Evolutionary conservation across 2,888 invertebrate genomes (phyloP), one percentile per base, ranked within the genome.

Genomic region (Falcaria lacertinaria): DNA sequence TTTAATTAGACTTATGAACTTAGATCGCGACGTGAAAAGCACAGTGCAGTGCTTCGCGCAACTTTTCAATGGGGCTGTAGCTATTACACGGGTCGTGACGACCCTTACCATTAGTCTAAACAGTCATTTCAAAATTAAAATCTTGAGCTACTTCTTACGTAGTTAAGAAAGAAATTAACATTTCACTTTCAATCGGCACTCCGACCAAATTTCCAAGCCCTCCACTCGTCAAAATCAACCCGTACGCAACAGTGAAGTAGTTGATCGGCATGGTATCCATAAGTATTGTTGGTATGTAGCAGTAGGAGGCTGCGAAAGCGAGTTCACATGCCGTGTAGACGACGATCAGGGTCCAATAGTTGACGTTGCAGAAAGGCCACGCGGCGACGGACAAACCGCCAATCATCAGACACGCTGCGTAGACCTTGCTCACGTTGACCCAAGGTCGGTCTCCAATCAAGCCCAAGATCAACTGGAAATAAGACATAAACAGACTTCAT

Each of bases 151-250:
- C n/a, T n/a, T n/a, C n/a, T n/a, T n/a, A n/a, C n/a, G n/a, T n/a
- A n/a, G n/a, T n/a, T n/a, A n/a, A n/a, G n/a, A n/a, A n/a, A n/a
- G n/a, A n/a, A n/a, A 8, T 22, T 15, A 11, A 33, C 16, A 40
- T 66, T 69, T 55, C n/a, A 93, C 98, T 98, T 70, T 96, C 97
- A 54, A 98, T 83, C 1, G 98, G 97, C 11, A 98, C 98, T 42
- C 98, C 98, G 43, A 95, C 83, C 25, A 98, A 90, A 86, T 97
- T 97, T n/a, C 97, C 98, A 48, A 98, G 91, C 8, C 98, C 98
- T 82, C 98, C 97, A 54, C 96, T 95, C 52, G 98, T 85, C 61
- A 97, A 87, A 47, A 95, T 93, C 54, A 98, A 85, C 6, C 98
- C 98, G 75, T 98, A 98, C 8, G 97, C 97, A 64, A 94, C 95